phyloP scores from a whole-genome alignment of 2,113 vertebrate species.

The Phaethon lepturus region DNA sequence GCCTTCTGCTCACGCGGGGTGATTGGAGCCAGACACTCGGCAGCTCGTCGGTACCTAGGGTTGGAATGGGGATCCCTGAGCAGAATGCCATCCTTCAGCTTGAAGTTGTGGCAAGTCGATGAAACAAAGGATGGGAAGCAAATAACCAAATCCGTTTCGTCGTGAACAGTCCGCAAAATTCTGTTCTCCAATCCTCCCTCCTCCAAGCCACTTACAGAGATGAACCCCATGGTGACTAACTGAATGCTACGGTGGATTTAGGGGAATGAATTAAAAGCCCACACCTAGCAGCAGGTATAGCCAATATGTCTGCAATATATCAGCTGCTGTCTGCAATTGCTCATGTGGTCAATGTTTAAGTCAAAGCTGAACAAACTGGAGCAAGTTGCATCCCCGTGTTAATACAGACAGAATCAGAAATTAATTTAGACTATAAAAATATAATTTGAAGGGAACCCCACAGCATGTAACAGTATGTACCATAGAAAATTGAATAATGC shows the following conservation, averaged over 20 bases:
- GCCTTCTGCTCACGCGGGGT: not conserved
- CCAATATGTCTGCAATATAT: not conserved
- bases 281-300: not conserved
- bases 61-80: not conserved
- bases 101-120: not conserved
- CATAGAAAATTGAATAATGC: not conserved
- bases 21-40: not conserved
- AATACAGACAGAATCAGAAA: not conserved
- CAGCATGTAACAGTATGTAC: not conserved
- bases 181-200: not conserved
- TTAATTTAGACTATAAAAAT: not conserved
- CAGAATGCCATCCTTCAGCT: not conserved
- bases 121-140: not conserved
- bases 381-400: fast-evolving
- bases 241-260: not conserved
- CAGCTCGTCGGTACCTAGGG: not conserved
- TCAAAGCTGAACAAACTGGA: not conserved
- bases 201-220: not conserved
- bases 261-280: not conserved
- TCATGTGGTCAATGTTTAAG: not conserved
- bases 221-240: not conserved
- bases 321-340: not conserved
- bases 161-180: not conserved
- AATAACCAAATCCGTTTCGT: not conserved
- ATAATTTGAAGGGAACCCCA: not conserved